Base-by-base conservation (phyloP, 2,797 vertebrate species). In the Merluccius polli region DNA sequence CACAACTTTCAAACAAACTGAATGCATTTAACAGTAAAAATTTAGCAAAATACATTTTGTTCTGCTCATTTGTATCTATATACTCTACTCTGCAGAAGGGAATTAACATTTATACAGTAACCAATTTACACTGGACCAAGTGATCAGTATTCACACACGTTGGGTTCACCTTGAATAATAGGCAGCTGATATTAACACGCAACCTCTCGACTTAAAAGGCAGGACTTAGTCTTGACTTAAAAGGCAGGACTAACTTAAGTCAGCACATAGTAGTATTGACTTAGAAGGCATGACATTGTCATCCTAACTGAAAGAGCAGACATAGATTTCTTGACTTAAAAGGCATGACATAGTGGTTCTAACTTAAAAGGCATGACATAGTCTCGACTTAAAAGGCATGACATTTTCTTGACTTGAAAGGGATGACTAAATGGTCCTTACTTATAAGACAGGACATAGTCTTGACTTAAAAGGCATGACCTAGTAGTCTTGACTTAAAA, bases 11-110 rank as follows among this genome's bases (percentile, higher is more conserved):
- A 82, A 91, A 89, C 84, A 85, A 86, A 81, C 71, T 44, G 38
- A 87, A 88, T 88, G 86, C 3, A 88, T 92, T 90, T 89, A 89
- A 91, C 90, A 82, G 91, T 93, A 94, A 88, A 94, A 94, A 93
- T 94, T 93, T 94, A 94, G 92, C 92, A 94, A 94, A 94, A 94
- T 95, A 94, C 93, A 91, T 93, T 87, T 90, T 89, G 87, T 91
- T 84, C 85, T 83, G 85, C 88, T 87, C 85, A 92, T 92, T 90
- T 93, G 29, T 94, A 93, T 94, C 91, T 93, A 92, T 89, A 94
- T 92, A 92, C 84, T 93, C 90, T 94, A 94, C 88, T 91, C 88
- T 91, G 91, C 87, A 90, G 91, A 91, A 93, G 91, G 88, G 86
- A 87, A 89, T 90, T 75, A 92, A 93, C 89, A 92, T 90, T 85